Conservation (phyloP, 2,797 vertebrate species). For the Hippocampus kuda region DNA sequence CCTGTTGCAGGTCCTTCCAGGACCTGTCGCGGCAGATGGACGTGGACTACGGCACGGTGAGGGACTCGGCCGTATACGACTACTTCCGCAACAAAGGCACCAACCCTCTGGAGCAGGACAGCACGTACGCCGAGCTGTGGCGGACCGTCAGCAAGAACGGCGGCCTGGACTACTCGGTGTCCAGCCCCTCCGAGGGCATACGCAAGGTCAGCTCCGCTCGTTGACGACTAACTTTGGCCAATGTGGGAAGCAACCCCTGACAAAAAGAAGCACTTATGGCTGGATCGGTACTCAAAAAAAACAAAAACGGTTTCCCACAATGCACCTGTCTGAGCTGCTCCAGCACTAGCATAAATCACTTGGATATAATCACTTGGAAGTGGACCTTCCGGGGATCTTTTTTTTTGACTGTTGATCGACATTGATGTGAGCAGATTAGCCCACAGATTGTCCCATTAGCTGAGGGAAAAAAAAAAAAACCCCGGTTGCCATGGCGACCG, state of each 20-base stretch:
- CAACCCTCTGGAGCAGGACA: constrained; percentile 93
- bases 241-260: too few species aligned
- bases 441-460: too few species aligned
- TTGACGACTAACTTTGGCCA: too few species aligned
- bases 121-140: constrained; percentile 92
- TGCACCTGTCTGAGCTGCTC: not conserved
- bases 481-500: not conserved
- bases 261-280: too few species aligned
- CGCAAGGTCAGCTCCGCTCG: constrained; percentile 72
- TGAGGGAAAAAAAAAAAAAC: too few species aligned
- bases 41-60: constrained; percentile 87
- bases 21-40: constrained; percentile 91
- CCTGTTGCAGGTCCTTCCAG: constrained; percentile 80
- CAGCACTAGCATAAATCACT: too few species aligned
- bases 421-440: too few species aligned
- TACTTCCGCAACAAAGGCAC: constrained; percentile 96
- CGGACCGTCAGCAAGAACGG: constrained; percentile 87
- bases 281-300: too few species aligned
- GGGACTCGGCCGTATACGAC: constrained; percentile 92
- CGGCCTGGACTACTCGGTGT: constrained; percentile 84
- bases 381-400: too few species aligned
- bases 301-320: not conserved
- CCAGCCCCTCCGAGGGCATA: constrained; percentile 89
- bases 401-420: too few species aligned
- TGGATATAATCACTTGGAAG: too few species aligned